A percentile compares a stretch with the other conserved stretches of the same genome.
Conservation (phyloP, 2,113 vertebrate genomes). For the Oreamnos americanus region DNA sequence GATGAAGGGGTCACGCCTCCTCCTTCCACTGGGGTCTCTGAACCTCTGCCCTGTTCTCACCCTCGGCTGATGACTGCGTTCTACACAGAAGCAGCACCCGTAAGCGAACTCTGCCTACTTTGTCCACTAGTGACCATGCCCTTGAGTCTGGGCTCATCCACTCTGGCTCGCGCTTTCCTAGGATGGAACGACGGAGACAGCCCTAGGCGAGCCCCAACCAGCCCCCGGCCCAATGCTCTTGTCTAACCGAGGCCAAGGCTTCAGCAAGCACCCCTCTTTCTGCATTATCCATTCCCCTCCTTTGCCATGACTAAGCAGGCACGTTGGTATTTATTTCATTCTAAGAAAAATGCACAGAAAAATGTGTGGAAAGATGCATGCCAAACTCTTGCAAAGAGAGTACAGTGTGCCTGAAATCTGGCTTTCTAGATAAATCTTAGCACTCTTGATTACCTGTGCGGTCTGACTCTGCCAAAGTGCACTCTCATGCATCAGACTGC, state of each 20-base stretch:
- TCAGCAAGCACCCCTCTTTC: background rate
- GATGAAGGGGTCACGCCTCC: background rate
- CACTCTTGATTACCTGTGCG: background rate
- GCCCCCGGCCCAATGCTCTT: background rate
- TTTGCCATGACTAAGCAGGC: background rate
- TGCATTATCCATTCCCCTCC: too few relatives aligned
- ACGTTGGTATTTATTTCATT: background rate
- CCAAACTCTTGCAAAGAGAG: background rate
- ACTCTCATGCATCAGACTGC: background rate
- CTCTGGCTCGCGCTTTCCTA: background rate
- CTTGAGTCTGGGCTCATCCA: background rate
- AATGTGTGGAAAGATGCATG: background rate
- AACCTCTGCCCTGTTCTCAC: background rate
- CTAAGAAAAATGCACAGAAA: background rate
- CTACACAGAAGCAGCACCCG: background rate
- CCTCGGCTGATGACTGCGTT: background rate
- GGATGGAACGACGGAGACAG: background rate
- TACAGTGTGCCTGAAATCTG: background rate
- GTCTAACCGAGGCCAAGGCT: background rate
- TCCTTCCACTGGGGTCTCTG: background rate
- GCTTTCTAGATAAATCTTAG: background rate
- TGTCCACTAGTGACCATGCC: accelerated
- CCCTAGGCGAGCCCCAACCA: background rate
- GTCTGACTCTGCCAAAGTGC: background rate
- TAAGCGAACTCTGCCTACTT: accelerated